These are phyloP conservation scores for Ectemnius lituratus DNA, from an alignment of 2,888 invertebrate genomes.

Conservation along the genomic window DNA sequence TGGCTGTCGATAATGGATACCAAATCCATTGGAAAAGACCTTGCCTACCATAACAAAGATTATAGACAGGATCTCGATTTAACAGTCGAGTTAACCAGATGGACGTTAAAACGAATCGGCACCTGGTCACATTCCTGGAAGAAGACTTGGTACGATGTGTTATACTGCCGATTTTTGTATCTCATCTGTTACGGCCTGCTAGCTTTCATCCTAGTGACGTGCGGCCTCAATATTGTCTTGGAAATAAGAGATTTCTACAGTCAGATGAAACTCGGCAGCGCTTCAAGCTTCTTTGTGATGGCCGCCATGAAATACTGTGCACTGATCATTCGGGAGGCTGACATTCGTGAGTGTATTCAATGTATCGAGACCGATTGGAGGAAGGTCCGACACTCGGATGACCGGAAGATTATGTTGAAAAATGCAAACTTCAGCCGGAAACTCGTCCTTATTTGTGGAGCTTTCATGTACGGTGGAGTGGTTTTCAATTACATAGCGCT, in stretches of 20 bases:
- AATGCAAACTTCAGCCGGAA: slow-evolving; percentile 62
- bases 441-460: slow-evolving; percentile 52
- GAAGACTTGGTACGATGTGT: slow-evolving; percentile 5
- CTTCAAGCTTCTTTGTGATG: slow-evolving; percentile 63
- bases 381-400: slow-evolving; percentile 39
- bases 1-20: too few species aligned
- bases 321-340: slow-evolving; percentile 38
- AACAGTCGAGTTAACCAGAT: slow-evolving; percentile 44
- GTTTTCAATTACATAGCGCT: slow-evolving; percentile 60
- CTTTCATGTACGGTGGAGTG: slow-evolving; percentile 61
- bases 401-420: slow-evolving; percentile 61
- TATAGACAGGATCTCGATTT: slow-evolving; percentile 33
- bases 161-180: slow-evolving; percentile 13
- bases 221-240: slow-evolving; percentile 50
- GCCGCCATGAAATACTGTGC: slow-evolving; percentile 58
- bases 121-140: slow-evolving; percentile 46
- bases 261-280: slow-evolving; percentile 57
- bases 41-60: not conserved
- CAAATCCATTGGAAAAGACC: too few species aligned
- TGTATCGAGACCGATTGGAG: slow-evolving; percentile 64
- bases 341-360: slow-evolving; percentile 54
- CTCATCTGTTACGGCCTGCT: slow-evolving; percentile 45
- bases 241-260: slow-evolving; percentile 54
- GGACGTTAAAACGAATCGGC: slow-evolving; percentile 49
- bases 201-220: slow-evolving; percentile 50